phyloP scores from a whole-genome alignment of 2,888 invertebrate species.

The Aromia moschata region DNA sequence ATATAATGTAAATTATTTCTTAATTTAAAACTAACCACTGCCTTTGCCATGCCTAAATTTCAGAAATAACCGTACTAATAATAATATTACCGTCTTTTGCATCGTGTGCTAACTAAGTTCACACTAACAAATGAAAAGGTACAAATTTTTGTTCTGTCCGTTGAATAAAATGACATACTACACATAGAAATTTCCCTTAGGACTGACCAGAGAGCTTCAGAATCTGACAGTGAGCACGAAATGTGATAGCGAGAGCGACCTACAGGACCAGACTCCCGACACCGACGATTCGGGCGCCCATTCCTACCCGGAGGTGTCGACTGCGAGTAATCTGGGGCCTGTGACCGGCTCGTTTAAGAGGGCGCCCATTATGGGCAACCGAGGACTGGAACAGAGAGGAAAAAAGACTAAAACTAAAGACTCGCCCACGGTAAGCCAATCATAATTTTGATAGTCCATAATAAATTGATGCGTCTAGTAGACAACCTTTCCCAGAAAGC shows the following conservation, averaged over 20 bases:
- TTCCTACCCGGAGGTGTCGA: slow-evolving; percentile 64
- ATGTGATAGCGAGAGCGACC: slow-evolving; percentile 75
- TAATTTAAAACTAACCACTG: neutral
- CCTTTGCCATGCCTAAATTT: slow-evolving; percentile 16
- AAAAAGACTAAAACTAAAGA: slow-evolving; percentile 68
- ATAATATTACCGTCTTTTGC: neutral
- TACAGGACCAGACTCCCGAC: slow-evolving; percentile 76
- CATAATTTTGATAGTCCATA: too few species aligned
- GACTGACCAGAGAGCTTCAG: slow-evolving; percentile 64
- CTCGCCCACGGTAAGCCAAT: slow-evolving; percentile 52
- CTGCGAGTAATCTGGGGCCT: slow-evolving; percentile 61
- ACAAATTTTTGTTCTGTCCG: too few species aligned
- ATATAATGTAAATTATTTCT: too few species aligned
- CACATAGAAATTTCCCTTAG: too few species aligned
- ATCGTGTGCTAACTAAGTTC: neutral
- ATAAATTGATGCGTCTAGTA: too few species aligned
- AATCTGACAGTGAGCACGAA: slow-evolving; percentile 64
- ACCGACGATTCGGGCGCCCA: slow-evolving; percentile 75
- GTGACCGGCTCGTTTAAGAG: slow-evolving; percentile 67
- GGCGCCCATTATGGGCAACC: slow-evolving; percentile 70
- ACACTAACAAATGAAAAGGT: neutral
- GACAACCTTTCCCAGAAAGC: too few species aligned
- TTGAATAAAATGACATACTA: too few species aligned
- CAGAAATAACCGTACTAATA: neutral
- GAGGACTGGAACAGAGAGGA: slow-evolving; percentile 70